These are phyloP conservation scores for Oryzias sinensis DNA, from an alignment of 2,797 vertebrate species.

Conservation along the genomic window DNA sequence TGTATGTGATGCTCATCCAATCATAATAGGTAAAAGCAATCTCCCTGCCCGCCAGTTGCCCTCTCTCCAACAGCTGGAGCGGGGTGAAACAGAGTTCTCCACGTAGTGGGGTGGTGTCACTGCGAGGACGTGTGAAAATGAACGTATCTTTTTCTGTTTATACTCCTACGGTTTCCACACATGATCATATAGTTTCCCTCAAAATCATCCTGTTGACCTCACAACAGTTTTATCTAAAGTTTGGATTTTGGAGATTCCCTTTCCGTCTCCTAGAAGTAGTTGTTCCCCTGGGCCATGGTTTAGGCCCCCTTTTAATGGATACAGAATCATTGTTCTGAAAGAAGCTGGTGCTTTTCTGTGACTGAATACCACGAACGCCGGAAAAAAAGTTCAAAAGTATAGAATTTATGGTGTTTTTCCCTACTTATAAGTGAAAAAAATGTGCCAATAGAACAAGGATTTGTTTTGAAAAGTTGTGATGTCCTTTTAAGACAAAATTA, in stretches of 20 bases:
- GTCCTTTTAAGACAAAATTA: too few species aligned
- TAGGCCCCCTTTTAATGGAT: too few species aligned
- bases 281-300: not conserved
- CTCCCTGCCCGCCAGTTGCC: slow-evolving; percentile 69
- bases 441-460: too few species aligned
- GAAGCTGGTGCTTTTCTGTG: too few species aligned
- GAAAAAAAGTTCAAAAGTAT: too few species aligned
- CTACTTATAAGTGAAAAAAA: too few species aligned
- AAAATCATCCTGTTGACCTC: slow-evolving; percentile 45
- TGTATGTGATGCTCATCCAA: slow-evolving; percentile 48
- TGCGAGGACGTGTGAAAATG: slow-evolving; percentile 69
- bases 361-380: too few species aligned
- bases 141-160: not conserved
- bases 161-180: not conserved
- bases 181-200: slow-evolving; percentile 33
- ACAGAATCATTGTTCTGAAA: too few species aligned
- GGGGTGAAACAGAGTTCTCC: slow-evolving; percentile 73
- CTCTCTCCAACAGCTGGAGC: slow-evolving; percentile 74
- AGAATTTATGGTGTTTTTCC: too few species aligned
- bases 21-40: slow-evolving; percentile 69
- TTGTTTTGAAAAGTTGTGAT: too few species aligned
- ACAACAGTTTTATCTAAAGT: slow-evolving; percentile 9
- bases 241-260: slow-evolving; percentile 8
- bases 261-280: slow-evolving; percentile 7
- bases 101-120: slow-evolving; percentile 59